These are phyloP conservation scores for Neodontobutis hainanensis DNA, from an alignment of 2,113 vertebrate genomes.

Conservation along the genomic window DNA sequence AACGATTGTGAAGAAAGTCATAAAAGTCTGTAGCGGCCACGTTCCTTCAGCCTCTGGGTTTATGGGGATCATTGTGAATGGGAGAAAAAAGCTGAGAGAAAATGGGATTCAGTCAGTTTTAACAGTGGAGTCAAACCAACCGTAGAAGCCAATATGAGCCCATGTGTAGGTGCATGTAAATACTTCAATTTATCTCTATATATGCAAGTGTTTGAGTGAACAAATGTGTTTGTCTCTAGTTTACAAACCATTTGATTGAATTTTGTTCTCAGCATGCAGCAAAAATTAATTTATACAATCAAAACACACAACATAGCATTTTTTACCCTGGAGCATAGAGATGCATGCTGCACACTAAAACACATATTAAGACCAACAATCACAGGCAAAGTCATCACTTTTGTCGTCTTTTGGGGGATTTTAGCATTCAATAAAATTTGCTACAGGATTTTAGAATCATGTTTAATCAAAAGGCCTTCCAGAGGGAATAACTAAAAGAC, in stretches of 20 bases:
- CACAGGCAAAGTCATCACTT: constrained; percentile 32
- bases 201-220: background rate
- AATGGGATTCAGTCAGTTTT: constrained; percentile 41
- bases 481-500: constrained; percentile 40
- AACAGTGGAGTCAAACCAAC: constrained; percentile 22
- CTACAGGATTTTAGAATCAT: constrained; percentile 25
- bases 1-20: constrained; percentile 36
- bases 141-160: background rate
- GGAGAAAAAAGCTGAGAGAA: constrained; percentile 25
- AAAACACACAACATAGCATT: constrained; percentile 51
- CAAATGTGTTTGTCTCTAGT: constrained; percentile 33
- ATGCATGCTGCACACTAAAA: constrained; percentile 5
- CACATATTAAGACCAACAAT: constrained; percentile 19
- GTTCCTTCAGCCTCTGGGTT: constrained; percentile 33
- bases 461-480: constrained; percentile 53
- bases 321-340: constrained; percentile 21
- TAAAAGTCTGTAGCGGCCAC: constrained; percentile 45
- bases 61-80: constrained; percentile 33
- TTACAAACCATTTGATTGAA: constrained; percentile 63
- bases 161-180: constrained; percentile 14
- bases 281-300: constrained; percentile 69
- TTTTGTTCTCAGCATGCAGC: constrained; percentile 64
- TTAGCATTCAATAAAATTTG: constrained; percentile 37
- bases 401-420: constrained; percentile 11
- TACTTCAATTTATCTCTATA: background rate